Base-by-base conservation (phyloP, 2,888 invertebrate genomes). In the Pantelozetes paolii region DNA sequence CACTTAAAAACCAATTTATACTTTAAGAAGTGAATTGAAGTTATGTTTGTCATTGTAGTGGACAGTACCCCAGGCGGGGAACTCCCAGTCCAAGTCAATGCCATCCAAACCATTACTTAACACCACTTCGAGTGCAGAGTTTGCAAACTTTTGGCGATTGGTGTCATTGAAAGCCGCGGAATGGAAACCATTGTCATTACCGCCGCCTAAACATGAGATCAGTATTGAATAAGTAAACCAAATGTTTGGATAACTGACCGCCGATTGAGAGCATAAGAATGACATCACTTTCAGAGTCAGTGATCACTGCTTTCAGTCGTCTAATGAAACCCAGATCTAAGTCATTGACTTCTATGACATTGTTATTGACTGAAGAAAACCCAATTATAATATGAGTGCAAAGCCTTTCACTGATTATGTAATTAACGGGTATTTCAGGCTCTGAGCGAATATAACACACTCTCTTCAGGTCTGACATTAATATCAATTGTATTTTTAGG, bases 351-450 rank as follows among this genome's bases (percentile, higher is more conserved):
- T 54, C 28, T 9, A 48, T 45, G 28, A 26, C 23, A 28, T 30
- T 36, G 15, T 50, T 20, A n/a, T 28, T 70, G 13, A 93, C 84
- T 75, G 82, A 81, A 40, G 88, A 89, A 84, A 91, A 89, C 59
- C 89, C 92, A 75, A 91, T 83, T 81, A 91, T 90, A 76, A 93
- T 87, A 82, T 93, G 93, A 0, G 92, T 91, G 81, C 93, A 94
- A 73, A 93, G 83, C 79, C 86, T 82, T 30, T 90, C 86, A 80
- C 90, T 87, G 45, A 92, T 85, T 42, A 71, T 40, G 15, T n/a
- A 26, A 45, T 71, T 36, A 13, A 74, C 40, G 18, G 74, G 74
- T 69, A 69, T 40, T 69, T 69, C 42, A n/a, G 48, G 26, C 13
- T 74, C 74, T 26, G 74, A 32, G 71, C 71, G 54, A 11, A 74